These are phyloP conservation scores for Nothoprocta perdicaria DNA, from an alignment of 2,113 vertebrate genomes.

Conservation along the genomic window DNA sequence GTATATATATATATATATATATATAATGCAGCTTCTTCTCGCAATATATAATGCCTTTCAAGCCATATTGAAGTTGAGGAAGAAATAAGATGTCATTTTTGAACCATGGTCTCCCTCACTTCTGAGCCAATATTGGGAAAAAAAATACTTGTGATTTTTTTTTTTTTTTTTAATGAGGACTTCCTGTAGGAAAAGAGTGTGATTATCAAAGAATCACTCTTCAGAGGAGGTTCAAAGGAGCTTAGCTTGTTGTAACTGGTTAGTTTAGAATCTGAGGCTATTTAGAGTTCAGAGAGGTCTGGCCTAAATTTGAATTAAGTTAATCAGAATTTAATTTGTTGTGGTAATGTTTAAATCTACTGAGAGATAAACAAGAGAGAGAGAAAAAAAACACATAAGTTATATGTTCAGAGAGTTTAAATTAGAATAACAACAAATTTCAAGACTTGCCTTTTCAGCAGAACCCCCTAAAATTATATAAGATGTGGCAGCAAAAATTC, in stretches of 20 bases:
- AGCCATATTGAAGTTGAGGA: neutral
- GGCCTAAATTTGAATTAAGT: neutral
- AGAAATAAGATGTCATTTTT: neutral
- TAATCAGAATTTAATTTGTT: neutral
- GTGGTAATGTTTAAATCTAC: neutral
- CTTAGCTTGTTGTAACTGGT: neutral
- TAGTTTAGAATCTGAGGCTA: neutral
- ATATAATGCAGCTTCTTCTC: too few relatives aligned
- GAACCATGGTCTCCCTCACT: neutral
- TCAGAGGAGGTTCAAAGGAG: neutral
- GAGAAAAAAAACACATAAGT: neutral
- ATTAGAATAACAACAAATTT: neutral
- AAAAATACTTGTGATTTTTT: neutral
- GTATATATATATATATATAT: too few relatives aligned
- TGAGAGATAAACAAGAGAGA: neutral
- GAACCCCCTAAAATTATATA: neutral
- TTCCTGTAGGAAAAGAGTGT: neutral
- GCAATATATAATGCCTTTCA: neutral
- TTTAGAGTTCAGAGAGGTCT: neutral
- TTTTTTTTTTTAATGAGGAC: neutral
- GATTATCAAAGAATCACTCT: rapidly evolving
- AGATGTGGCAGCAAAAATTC: neutral
- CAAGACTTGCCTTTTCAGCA: neutral
- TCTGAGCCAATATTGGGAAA: neutral
- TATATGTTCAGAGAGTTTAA: neutral